Evolutionary conservation across 2,797 vertebrate genomes (phyloP).

Genomic region (Myripristis murdjan): DNA sequence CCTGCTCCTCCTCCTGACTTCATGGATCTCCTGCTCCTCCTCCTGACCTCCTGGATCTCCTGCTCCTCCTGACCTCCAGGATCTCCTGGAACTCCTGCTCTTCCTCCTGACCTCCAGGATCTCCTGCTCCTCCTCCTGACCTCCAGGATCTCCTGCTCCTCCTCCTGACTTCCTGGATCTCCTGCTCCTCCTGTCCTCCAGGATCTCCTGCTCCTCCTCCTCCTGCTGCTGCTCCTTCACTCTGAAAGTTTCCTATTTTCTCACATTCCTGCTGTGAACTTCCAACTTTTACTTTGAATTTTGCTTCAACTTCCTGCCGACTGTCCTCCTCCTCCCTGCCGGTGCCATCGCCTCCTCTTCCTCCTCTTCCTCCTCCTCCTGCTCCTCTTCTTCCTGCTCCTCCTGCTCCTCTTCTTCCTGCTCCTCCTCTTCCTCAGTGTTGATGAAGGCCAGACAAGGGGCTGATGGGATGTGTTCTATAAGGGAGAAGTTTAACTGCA

Average conservation of each 20-base stretch:
- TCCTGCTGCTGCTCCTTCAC: slow-evolving; percentile 44
- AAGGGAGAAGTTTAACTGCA: slow-evolving; percentile 10
- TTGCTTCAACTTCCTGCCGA: slow-evolving; percentile 22
- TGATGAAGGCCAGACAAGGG: slow-evolving; percentile 23
- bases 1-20: too few species aligned
- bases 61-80: too few species aligned
- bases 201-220: slow-evolving; percentile 20
- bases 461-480: slow-evolving; percentile 7
- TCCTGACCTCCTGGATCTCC: too few species aligned
- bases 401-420: too few species aligned
- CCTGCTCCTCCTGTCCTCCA: slow-evolving; percentile 9
- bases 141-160: slow-evolving; percentile 33
- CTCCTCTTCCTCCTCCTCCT: too few species aligned
- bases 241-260: slow-evolving; percentile 15
- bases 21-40: too few species aligned
- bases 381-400: too few species aligned
- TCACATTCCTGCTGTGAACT: slow-evolving; percentile 14
- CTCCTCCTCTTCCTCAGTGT: not conserved
- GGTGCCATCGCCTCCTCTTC: too few species aligned
- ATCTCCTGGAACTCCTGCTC: too few species aligned
- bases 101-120: too few species aligned
- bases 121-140: slow-evolving; percentile 30
- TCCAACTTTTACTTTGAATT: slow-evolving; percentile 19
- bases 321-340: too few species aligned
- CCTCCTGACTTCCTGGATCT: not conserved